Evolutionary conservation across 2,888 invertebrate genomes (phyloP), one percentile per base, ranked within the genome.

Genomic region (Drosophila mercatorum): DNA sequence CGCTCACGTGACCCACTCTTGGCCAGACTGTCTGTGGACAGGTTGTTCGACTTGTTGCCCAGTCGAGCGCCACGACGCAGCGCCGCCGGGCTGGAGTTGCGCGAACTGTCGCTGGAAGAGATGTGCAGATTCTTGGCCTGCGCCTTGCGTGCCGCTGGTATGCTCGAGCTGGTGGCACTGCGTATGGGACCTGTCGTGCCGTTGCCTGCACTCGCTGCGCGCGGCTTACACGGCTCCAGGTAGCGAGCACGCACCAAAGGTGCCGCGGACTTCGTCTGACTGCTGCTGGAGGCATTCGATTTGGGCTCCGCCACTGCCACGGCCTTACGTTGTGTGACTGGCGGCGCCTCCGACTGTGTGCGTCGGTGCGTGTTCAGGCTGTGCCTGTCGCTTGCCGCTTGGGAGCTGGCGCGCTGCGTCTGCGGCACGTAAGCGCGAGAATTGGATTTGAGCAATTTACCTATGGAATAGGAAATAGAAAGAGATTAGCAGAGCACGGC

Each of bases 211-310:
- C 67, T 60, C 1, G 38, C 55, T 0, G 70, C 68, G 12, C 90
- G 83, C 14, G 90, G 81, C 62, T 92, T 92, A 31, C 94, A 93
- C 3, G 95, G 95, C 78, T 95, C 95, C 79, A 95, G 90, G 81
- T 95, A 95, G 28, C 95, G 93, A 1, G 96, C 94, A 72, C 95
- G 95, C 78, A 93, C 86, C 26, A 74, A 56, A 5, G 77, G 58
- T 6, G 72, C 41, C 17, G 58, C 28, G 1, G 59, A 22, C 8
- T 65, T 26, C 26, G 51, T 28, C 5, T 38, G 26, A 61, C 58
- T 0, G 44, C 17, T 0, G 59, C 49, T 11, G 10, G 28, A 8
- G 4, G 28, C 31, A 40, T 49, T 75, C 44, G 38, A n/a, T 46
- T 75, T 72, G 41, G 64, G 8, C 7, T 62, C 52, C 7, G 60